These are phyloP conservation scores for Hemicrepidius hirtus DNA, from an alignment of 2,888 invertebrate genomes.

Conservation along the genomic window DNA sequence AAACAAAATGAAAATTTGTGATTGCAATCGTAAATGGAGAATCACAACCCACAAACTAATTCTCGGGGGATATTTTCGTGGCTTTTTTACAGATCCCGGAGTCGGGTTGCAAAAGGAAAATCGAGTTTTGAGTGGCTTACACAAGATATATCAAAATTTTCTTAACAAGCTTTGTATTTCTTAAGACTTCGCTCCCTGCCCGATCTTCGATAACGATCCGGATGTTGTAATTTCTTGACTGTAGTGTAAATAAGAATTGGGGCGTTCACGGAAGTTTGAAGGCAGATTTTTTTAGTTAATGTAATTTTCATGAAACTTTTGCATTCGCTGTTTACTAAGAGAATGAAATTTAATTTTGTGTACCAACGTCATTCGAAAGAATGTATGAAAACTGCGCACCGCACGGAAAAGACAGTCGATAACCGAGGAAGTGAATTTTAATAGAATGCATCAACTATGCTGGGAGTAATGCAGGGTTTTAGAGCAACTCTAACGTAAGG, in stretches of 20 bases:
- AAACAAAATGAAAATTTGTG: slow-evolving; percentile 49
- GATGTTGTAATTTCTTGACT: slow-evolving; percentile 34
- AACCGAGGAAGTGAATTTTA: slow-evolving; percentile 26
- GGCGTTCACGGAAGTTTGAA: background rate
- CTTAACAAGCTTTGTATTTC: slow-evolving; percentile 7
- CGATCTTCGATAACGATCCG: slow-evolving; percentile 37
- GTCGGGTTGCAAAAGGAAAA: background rate
- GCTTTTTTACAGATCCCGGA: background rate
- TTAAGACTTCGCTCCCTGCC: background rate
- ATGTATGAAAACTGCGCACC: background rate
- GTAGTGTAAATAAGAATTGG: slow-evolving; percentile 14
- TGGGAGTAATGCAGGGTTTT: slow-evolving; percentile 16
- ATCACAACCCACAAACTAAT: slow-evolving; percentile 19
- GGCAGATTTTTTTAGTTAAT: background rate
- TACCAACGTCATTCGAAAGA: background rate
- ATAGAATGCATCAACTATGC: slow-evolving; percentile 14
- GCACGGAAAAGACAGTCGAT: slow-evolving; percentile 12
- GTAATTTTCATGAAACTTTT: background rate
- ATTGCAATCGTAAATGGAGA: slow-evolving; percentile 47
- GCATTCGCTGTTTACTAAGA: background rate
- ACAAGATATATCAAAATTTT: slow-evolving; percentile 7
- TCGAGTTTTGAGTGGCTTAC: background rate
- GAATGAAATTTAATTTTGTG: background rate
- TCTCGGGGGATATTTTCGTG: slow-evolving; percentile 4
- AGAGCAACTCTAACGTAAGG: slow-evolving; percentile 6